Conservation (phyloP, 2,888 invertebrate genomes). For the Luperina nickerlii region DNA sequence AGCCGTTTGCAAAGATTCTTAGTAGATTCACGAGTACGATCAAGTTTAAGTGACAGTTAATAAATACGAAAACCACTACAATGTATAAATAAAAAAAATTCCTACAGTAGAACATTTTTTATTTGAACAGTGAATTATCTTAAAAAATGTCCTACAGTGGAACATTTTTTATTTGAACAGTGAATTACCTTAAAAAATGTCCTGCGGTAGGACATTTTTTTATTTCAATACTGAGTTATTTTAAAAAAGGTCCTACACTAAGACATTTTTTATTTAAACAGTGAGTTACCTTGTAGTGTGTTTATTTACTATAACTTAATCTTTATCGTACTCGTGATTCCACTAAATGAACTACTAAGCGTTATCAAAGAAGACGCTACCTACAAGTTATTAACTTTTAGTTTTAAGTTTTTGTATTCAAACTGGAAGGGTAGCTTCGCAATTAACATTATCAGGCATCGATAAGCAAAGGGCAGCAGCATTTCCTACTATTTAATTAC, state of each 20-base stretch:
- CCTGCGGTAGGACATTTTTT: background rate
- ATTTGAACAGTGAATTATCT: no score
- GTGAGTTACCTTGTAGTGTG: background rate
- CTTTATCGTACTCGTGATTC: background rate
- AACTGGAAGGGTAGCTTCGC: background rate
- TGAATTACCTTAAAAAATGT: no score
- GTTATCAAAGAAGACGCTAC: background rate
- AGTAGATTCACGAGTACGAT: no score
- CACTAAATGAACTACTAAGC: background rate
- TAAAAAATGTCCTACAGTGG: no score
- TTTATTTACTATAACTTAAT: background rate
- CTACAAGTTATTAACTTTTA: background rate
- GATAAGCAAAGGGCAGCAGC: conserved; percentile 7
- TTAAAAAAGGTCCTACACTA: background rate
- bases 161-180: no score
- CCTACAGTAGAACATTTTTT: no score
- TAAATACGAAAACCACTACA: background rate
- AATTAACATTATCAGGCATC: conserved; percentile 17
- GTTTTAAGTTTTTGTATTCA: background rate
- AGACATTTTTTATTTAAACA: background rate
- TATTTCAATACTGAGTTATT: background rate
- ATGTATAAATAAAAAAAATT: background rate
- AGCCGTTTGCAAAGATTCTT: background rate
- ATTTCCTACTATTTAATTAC: background rate
- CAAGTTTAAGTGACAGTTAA: background rate